Evolutionary conservation across 2,888 invertebrate species (phyloP), one percentile per base, ranked within the genome.

Genomic region (Bhutanitis thaidina): DNA sequence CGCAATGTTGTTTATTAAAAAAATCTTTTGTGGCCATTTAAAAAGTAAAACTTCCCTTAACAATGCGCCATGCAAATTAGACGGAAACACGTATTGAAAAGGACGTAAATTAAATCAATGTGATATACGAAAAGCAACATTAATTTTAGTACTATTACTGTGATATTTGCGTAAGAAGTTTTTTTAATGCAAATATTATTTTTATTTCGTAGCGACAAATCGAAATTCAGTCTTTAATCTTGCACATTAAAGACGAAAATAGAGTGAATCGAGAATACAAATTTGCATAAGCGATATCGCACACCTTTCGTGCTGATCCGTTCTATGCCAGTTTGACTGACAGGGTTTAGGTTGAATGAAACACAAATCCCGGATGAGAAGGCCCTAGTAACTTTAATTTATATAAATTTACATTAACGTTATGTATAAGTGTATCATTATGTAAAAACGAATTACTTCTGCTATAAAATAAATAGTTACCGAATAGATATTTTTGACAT

Each of bases 51-150:
- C 75, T 78, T 71, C 68, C 73, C 77, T 80, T 80, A 68, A 87
- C 85, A 88, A 88, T 80, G 77, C 79, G 70, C 77, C 83, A 89
- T 89, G 89, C 88, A 89, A 89, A 89, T 89, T 88, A 88, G 86
- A 73, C 69, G 59, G 60, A 56, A 59, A 60, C 53, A 53, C 56
- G 55, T 57, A 46, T 46, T 43, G 55, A 56, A 5, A 77, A 74
- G 27, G 66, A 54, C 56, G 29, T 65, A 73, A 62, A 60, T 53
- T 53, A 45, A 56, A 53, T 41, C 8, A 50, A 47, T 44, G 49
- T 57, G 58, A 52, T 53, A 58, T 46, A 56, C 68, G 34, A 77
- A 67, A 65, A 57, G 67, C 55, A 61, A 67, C 78, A 62, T 63
- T 83, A 75, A 65, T 34, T 14, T n/a, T 7, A 51, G 40, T 1